Evolutionary conservation across 2,113 vertebrate genomes (phyloP), one percentile per base, ranked within the genome.

Genomic region (Alectura lathami): DNA sequence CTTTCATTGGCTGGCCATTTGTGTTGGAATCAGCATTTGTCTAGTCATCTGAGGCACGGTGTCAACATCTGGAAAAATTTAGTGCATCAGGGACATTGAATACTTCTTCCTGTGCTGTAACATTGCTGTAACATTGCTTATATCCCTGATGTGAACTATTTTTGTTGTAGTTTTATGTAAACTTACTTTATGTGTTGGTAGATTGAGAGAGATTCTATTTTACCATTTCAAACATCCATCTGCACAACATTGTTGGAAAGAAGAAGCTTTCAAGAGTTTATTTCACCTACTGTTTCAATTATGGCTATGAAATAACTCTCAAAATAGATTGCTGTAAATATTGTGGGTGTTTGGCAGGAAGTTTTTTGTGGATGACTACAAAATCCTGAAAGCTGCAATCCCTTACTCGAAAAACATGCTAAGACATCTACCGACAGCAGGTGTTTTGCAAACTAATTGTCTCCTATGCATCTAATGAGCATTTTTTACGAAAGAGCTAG

Each of bases 21-120:
- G 34, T 3, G 3, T 40, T 70, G 73, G 83, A 94, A 95, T 94
- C 81, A 96, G 30, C 54, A n/a, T 96, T 89, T 94, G 67, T 94
- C 92, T 93, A 74, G 67, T 93, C 94, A 83, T 86, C 34, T 21
- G 89, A 91, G 59, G 80, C 63, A 26, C 9, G 45, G 54, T 70
- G 88, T 80, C 92, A 93, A 78, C 91, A 81, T 96, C 92, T 96
- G 94, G 90, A 96, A 95, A 94, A 43, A 15, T 34, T 91, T 66
- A 88, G 63, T 62, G 76, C 29, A 2, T 42, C 18, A 30, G 72
- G 92, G 83, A 94, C 72, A 80, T 14, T 22, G 45, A 77, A 14
- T 85, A 67, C 29, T 68, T 84, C 34, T 86, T 54, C 50, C 59
- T 75, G 8, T 78, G 38, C 54, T 88, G n/a, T n/a, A n/a, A n/a